These are phyloP conservation scores for Rhopalosiphum padi DNA, from an alignment of 1,140 invertebrate species.

Conservation along the genomic window DNA sequence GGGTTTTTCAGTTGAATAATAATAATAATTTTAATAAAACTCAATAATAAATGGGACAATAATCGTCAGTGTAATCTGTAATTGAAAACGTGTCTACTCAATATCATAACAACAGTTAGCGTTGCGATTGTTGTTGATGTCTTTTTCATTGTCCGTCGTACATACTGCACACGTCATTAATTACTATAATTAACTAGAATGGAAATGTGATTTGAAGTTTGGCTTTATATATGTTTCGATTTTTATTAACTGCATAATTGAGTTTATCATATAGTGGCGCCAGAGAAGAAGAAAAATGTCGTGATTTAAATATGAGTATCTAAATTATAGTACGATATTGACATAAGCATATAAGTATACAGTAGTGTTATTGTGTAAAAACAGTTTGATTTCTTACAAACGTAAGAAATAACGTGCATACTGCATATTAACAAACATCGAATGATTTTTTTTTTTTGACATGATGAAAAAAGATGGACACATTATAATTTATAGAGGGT, in stretches of 20 bases:
- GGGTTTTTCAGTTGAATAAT: conserved; percentile 39
- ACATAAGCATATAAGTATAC: background rate
- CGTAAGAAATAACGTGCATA: background rate
- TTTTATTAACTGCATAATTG: background rate
- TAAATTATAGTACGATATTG: background rate
- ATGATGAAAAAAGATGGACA: background rate
- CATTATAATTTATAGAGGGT: background rate
- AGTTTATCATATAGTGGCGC: background rate
- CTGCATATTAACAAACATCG: background rate
- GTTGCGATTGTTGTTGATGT: background rate
- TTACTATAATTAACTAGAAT: background rate
- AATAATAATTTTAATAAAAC: conserved; percentile 47
- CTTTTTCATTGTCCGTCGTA: background rate
- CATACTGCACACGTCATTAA: background rate
- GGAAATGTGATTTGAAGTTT: background rate
- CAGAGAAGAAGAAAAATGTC: background rate
- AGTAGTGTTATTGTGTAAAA: background rate
- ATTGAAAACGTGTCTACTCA: conserved; percentile 10
- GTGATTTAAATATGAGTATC: background rate
- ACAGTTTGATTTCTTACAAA: background rate
- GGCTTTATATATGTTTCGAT: background rate
- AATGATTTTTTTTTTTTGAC: background rate
- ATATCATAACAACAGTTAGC: background rate
- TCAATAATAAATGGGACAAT: conserved; percentile 28
- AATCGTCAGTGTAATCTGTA: conserved; percentile 48